Conservation (phyloP, 2,888 invertebrate species). For the Hypomecis punctinalis region DNA sequence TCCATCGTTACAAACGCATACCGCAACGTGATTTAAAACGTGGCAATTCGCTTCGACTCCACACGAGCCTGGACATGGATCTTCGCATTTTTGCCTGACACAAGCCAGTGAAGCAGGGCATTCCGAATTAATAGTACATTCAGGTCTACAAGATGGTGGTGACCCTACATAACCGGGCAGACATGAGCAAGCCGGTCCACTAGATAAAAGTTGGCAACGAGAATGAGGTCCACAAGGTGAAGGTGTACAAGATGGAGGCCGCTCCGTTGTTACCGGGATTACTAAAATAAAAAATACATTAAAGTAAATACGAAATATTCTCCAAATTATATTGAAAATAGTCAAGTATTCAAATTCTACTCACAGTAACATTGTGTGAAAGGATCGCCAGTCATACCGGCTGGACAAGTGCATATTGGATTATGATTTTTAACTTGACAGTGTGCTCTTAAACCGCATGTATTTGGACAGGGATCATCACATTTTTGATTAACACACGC, state of each 20-base stretch:
- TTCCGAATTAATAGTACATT: conserved; percentile 92
- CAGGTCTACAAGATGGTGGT: conserved; percentile 92
- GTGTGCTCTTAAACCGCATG: conserved; percentile 93
- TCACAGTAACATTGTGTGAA: conserved; percentile 92
- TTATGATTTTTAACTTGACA: conserved; percentile 94
- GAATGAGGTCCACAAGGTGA: conserved; percentile 95
- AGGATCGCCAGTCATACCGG: conserved; percentile 94
- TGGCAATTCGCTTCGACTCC: conserved; percentile 92
- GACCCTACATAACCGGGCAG: conserved; percentile 91
- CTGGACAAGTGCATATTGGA: conserved; percentile 94
- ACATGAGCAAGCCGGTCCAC: conserved; percentile 92
- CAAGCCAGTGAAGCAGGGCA: conserved; percentile 91
- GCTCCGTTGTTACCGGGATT: conserved; percentile 82
- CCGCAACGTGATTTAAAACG: conserved; percentile 92
- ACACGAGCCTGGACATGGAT: conserved; percentile 94
- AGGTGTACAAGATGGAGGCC: conserved; percentile 91
- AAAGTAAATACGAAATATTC: not conserved
- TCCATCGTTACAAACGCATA: conserved; percentile 90
- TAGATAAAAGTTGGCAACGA: conserved; percentile 90
- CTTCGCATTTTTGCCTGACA: conserved; percentile 91
- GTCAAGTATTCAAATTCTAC: conserved; percentile 53
- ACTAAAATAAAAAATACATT: conserved; percentile 49
- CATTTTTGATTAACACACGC: conserved; percentile 95
- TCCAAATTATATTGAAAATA: not conserved
- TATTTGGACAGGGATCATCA: conserved; percentile 94